Conservation (phyloP, 2,797 vertebrate species). For the Numenius phaeopus region DNA sequence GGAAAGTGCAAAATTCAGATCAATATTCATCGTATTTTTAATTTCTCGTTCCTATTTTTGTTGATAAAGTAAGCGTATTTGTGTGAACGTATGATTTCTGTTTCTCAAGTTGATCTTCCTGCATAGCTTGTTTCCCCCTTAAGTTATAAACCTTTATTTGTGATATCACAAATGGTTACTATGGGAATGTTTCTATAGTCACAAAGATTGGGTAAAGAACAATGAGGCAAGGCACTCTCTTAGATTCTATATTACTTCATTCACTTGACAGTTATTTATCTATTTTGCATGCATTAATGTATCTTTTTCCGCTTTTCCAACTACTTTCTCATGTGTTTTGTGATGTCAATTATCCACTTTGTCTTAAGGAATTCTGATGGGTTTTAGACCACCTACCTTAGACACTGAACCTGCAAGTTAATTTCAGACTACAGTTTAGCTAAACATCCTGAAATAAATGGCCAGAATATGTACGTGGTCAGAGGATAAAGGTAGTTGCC, state of each 20-base stretch:
- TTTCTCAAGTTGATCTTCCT: background rate
- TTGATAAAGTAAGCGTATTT: background rate
- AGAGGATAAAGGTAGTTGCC: background rate
- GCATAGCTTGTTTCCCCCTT: background rate
- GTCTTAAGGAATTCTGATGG: background rate
- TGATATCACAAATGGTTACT: background rate
- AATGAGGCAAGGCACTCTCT: background rate
- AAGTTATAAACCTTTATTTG: background rate
- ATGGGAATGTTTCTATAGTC: background rate
- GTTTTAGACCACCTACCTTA: background rate
- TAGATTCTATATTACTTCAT: background rate
- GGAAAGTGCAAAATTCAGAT: background rate
- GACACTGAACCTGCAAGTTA: background rate
- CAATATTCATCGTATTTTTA: background rate
- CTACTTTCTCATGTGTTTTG: background rate
- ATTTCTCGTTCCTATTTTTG: background rate
- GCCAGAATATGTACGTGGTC: background rate
- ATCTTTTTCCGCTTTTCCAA: background rate
- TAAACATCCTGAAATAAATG: background rate
- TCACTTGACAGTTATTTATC: background rate
- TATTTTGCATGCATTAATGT: background rate
- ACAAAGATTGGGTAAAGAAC: background rate
- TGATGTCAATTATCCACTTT: background rate
- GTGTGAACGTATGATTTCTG: background rate
- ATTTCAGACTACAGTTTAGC: background rate